Percentiles rank a stretch among this genome's conserved stretches.
Conservation (phyloP, 2,113 vertebrate genomes). For the Sander lucioperca region DNA sequence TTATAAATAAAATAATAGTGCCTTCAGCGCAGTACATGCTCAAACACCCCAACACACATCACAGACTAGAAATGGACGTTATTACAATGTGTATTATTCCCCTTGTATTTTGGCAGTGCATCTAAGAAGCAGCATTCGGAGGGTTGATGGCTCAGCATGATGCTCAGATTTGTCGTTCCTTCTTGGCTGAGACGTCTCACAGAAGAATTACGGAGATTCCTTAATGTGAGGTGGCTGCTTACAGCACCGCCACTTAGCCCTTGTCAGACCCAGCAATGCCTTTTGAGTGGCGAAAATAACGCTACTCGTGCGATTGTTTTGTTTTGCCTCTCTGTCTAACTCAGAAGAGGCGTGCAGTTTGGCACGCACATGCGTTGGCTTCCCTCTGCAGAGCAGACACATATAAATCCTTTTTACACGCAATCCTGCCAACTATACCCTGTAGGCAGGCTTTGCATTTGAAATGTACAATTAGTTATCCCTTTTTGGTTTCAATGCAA, state of each 20-base stretch:
- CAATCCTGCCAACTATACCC: constrained; percentile 77
- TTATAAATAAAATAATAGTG: not conserved
- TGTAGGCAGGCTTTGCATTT: constrained; percentile 82
- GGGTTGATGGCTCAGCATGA: not conserved
- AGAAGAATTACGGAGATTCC: constrained; percentile 22
- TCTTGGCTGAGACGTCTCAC: not conserved
- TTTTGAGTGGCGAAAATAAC: constrained; percentile 41
- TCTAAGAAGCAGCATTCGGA: not conserved
- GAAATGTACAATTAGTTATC: constrained; percentile 84
- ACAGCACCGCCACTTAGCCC: constrained; percentile 30
- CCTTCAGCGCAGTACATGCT: not conserved
- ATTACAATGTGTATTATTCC: not conserved
- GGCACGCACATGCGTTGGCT: constrained; percentile 71
- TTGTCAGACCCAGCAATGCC: constrained; percentile 49
- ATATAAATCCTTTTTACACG: constrained; percentile 78
- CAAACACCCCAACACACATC: not conserved
- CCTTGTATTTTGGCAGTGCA: not conserved
- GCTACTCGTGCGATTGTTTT: constrained; percentile 40
- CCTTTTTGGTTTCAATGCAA: constrained; percentile 79
- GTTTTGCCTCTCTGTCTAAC: constrained; percentile 48
- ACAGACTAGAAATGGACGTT: not conserved
- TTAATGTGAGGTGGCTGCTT: constrained; percentile 24
- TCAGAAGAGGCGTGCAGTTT: constrained; percentile 64
- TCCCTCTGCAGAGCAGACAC: constrained; percentile 70
- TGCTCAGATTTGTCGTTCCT: not conserved